Conservation (phyloP, 2,888 invertebrate genomes). For the Thecocarcelia acutangulata region DNA sequence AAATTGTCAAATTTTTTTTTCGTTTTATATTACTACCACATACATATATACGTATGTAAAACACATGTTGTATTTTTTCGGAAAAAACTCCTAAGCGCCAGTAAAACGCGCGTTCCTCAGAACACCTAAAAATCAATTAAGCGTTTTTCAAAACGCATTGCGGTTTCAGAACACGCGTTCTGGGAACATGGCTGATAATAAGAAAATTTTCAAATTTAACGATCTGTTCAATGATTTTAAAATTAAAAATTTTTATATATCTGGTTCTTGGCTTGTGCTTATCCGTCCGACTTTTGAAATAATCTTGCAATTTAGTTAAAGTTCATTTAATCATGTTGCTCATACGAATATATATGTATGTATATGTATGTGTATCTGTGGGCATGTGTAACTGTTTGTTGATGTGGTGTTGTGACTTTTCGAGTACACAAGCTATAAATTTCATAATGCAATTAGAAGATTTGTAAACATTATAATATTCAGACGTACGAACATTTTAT, state of each 20-base stretch:
- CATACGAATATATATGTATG: neutral
- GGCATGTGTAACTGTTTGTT: neutral
- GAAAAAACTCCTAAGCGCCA: no score
- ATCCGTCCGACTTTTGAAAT: conserved; percentile 23
- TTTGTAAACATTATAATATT: conserved; percentile 65
- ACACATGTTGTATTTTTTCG: no score
- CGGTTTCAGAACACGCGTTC: no score
- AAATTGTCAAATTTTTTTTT: no score
- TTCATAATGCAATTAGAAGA: conserved; percentile 69
- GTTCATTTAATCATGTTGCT: conserved; percentile 13
- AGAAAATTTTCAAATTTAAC: conserved; percentile 19
- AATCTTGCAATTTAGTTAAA: conserved; percentile 23
- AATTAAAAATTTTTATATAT: conserved; percentile 37
- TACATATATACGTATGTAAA: no score
- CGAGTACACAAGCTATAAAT: conserved; percentile 64
- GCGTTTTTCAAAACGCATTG: no score
- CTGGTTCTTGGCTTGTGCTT: conserved; percentile 19
- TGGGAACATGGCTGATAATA: no score
- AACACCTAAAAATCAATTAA: no score
- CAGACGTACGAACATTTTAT: conserved; percentile 27
- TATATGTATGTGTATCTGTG: neutral
- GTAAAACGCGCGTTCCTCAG: no score
- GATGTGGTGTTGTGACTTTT: conserved; percentile 36
- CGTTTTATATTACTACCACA: no score
- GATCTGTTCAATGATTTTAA: conserved; percentile 61